A percentile compares a stretch with the other conserved stretches of the same genome.
Evolutionary conservation across 2,113 vertebrate species (phyloP).

Genomic region (Sylvietta virens): DNA sequence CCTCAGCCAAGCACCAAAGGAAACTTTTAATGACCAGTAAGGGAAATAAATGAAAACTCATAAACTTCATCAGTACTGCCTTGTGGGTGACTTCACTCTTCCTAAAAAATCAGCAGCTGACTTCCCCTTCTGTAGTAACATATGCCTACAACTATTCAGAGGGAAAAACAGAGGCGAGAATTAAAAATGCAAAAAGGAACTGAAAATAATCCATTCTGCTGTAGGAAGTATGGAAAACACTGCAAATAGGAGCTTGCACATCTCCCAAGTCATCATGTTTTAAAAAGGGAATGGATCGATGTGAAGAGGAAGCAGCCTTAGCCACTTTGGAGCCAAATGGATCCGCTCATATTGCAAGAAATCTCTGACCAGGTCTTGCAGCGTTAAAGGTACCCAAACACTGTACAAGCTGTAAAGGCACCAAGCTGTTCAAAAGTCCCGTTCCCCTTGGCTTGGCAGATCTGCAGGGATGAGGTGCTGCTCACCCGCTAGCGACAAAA

Average conservation of each 20-base stretch:
- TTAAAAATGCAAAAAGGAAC: not conserved
- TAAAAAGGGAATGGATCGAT: not conserved
- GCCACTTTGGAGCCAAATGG: not conserved
- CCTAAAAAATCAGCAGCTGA: not conserved
- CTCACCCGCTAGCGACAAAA: not conserved
- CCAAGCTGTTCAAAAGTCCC: not conserved
- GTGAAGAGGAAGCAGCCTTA: not conserved
- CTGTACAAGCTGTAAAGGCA: not conserved
- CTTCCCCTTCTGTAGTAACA: not conserved
- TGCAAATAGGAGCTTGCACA: not conserved
- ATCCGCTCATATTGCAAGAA: not conserved
- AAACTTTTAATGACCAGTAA: not conserved
- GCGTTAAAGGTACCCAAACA: not conserved
- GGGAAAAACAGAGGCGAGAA: not conserved
- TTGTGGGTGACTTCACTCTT: not conserved
- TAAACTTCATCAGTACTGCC: not conserved
- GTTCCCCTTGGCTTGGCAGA: not conserved
- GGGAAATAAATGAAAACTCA: not conserved
- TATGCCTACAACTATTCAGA: not conserved
- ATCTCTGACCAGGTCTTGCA: not conserved
- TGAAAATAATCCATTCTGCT: not conserved
- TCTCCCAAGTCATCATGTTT: not conserved
- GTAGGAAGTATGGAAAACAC: not conserved
- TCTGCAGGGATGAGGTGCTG: not conserved
- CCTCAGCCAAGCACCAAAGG: not conserved